Percentiles rank a stretch among this genome's conserved stretches.
phyloP scores from a whole-genome alignment of 2,888 invertebrate genomes.

The Pheosia tremula region DNA sequence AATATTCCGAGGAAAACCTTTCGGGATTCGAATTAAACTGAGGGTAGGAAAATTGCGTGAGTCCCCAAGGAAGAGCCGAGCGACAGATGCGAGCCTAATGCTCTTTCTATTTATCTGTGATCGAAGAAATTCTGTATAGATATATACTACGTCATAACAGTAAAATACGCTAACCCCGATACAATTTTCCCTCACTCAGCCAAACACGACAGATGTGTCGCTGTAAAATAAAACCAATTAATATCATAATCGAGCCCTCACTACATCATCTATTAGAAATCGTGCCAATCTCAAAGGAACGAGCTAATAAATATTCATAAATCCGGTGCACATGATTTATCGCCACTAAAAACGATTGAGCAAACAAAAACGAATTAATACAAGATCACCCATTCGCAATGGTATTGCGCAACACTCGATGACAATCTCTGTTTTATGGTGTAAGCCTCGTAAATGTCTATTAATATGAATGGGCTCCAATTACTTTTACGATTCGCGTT shows the following conservation, averaged over 20 bases:
- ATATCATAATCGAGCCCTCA: slow-evolving; percentile 40
- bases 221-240: slow-evolving; percentile 40
- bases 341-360: slow-evolving; percentile 67
- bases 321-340: slow-evolving; percentile 68
- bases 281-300: slow-evolving; percentile 54
- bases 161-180: slow-evolving; percentile 43
- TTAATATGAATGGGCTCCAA: slow-evolving; percentile 85
- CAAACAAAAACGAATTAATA: slow-evolving; percentile 73
- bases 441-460: slow-evolving; percentile 82
- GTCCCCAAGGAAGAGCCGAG: slow-evolving; percentile 73
- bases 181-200: slow-evolving; percentile 29
- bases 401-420: slow-evolving; percentile 73
- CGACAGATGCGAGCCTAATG: slow-evolving; percentile 81
- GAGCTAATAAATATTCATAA: slow-evolving; percentile 50
- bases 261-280: slow-evolving; percentile 28
- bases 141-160: slow-evolving; percentile 54
- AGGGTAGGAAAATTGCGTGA: slow-evolving; percentile 81
- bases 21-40: slow-evolving; percentile 80
- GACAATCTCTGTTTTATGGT: slow-evolving; percentile 84
- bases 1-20: slow-evolving; percentile 79
- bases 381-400: slow-evolving; percentile 60
- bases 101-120: slow-evolving; percentile 79
- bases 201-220: slow-evolving; percentile 48
- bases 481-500: slow-evolving; percentile 84
- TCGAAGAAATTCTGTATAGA: slow-evolving; percentile 63